Percentiles rank a stretch among this genome's conserved stretches.
These are phyloP conservation scores for Euzophera pinguis DNA, from an alignment of 2,888 invertebrate genomes.

Conservation along the genomic window DNA sequence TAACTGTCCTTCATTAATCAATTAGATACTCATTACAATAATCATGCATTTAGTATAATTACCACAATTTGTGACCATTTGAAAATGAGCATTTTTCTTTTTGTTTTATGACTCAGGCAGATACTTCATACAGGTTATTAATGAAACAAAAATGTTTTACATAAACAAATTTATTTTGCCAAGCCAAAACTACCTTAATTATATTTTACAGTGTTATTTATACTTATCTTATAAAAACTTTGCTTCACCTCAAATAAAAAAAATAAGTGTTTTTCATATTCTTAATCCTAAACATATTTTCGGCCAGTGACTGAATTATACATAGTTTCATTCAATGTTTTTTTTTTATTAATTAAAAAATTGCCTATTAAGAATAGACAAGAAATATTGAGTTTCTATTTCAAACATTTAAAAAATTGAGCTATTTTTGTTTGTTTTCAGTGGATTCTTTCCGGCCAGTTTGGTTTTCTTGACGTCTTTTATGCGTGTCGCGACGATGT, in stretches of 20 bases:
- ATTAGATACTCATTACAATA: neutral
- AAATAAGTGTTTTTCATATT: neutral
- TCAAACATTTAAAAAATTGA: neutral
- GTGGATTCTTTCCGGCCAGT: neutral
- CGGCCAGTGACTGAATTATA: neutral
- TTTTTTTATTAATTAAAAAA: no score
- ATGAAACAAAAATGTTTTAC: neutral
- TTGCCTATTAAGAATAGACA: no score
- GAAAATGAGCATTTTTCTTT: no score
- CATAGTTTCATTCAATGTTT: no score
- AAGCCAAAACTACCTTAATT: neutral
- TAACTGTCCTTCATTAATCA: neutral
- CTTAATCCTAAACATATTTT: neutral
- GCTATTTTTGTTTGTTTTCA: neutral
- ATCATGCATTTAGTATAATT: no score
- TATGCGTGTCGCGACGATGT: constrained; percentile 26
- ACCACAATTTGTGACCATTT: no score
- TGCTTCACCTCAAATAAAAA: neutral
- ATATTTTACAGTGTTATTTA: neutral
- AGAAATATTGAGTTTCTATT: neutral
- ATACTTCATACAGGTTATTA: no score
- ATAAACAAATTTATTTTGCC: neutral
- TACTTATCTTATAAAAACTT: neutral
- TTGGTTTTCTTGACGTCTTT: neutral
- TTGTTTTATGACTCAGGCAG: no score